These are phyloP conservation scores for Danio tinwini DNA, from an alignment of 2,797 vertebrate species.

Conservation along the genomic window DNA sequence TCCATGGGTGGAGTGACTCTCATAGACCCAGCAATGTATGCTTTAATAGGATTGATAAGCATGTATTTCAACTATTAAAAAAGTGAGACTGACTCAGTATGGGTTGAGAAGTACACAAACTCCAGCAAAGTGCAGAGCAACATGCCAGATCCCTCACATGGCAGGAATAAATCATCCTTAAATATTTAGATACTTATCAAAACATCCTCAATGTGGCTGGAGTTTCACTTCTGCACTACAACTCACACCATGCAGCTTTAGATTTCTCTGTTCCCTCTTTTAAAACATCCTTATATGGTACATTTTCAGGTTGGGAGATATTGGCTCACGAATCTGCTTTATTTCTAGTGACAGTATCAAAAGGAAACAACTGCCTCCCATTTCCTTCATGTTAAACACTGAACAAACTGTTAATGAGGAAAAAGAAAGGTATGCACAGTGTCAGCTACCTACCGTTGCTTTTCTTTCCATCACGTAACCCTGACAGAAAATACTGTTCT, in stretches of 20 bases:
- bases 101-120: neutral
- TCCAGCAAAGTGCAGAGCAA: neutral
- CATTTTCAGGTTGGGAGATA: conserved; percentile 4
- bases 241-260: neutral
- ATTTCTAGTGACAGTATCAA: conserved; percentile 15
- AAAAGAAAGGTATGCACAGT: neutral
- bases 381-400: conserved; percentile 4
- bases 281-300: conserved; percentile 19
- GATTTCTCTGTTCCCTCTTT: neutral
- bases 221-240: conserved; percentile 24
- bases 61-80: conserved; percentile 1
- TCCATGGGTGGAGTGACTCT: conserved; percentile 20
- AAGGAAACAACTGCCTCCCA: conserved; percentile 14
- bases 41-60: neutral
- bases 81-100: neutral
- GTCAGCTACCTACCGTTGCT: neutral
- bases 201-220: neutral
- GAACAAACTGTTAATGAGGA: neutral
- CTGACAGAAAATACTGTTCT: neutral
- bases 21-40: neutral
- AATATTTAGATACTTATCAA: conserved; percentile 20
- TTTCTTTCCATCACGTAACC: neutral
- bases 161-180: neutral
- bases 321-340: neutral
- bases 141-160: neutral